phyloP scores from a whole-genome alignment of 2,888 invertebrate species.

The Pilophorus perplexus region DNA sequence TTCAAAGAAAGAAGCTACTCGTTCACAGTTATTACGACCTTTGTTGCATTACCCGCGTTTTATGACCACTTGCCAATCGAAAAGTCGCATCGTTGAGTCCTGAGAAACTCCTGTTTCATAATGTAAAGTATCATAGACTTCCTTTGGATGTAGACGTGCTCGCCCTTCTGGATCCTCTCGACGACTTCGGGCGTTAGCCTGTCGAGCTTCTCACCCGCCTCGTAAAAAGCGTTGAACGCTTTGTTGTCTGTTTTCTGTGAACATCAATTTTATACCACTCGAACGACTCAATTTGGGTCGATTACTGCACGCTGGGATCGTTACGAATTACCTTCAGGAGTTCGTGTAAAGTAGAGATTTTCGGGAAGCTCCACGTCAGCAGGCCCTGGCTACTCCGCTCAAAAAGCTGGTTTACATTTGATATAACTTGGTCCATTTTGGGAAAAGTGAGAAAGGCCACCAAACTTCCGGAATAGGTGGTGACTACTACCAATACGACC shows the following conservation, averaged over 20 bases:
- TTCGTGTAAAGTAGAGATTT: constrained; percentile 71
- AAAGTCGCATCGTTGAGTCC: constrained; percentile 70
- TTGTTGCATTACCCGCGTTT: no score
- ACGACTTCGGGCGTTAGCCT: constrained; percentile 56
- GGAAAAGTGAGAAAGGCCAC: constrained; percentile 92
- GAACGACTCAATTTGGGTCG: neutral
- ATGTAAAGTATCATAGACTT: constrained; percentile 70
- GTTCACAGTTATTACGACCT: no score
- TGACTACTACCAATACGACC: constrained; percentile 81
- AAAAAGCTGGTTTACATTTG: constrained; percentile 62
- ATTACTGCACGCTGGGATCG: neutral
- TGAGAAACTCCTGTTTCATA: constrained; percentile 66
- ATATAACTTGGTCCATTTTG: constrained; percentile 70
- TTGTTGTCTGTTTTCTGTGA: constrained; percentile 60
- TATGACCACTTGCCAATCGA: constrained; percentile 61
- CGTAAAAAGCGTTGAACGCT: constrained; percentile 60
- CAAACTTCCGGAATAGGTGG: constrained; percentile 88
- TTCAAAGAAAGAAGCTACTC: no score
- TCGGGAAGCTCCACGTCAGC: constrained; percentile 73
- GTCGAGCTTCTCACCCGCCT: constrained; percentile 58
- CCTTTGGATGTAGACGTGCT: constrained; percentile 79
- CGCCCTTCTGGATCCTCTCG: constrained; percentile 61
- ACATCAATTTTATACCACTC: neutral
- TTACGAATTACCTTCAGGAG: constrained; percentile 53
- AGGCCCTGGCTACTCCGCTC: constrained; percentile 52